Base-by-base conservation (phyloP, 2,113 vertebrate genomes). In the Aegithalos caudatus region DNA sequence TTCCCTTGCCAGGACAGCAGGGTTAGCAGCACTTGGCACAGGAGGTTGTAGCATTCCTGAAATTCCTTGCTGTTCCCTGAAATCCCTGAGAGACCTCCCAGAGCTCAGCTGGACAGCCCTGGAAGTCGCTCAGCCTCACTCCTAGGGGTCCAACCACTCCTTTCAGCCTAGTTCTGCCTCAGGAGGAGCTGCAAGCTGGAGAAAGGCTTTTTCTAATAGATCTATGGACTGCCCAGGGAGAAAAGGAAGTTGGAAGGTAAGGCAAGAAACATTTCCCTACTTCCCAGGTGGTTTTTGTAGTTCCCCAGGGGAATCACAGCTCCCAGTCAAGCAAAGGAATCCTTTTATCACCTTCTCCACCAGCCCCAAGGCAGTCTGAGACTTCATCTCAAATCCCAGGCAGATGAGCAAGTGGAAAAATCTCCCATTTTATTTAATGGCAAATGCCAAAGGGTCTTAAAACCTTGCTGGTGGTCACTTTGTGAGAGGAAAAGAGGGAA, bases 181-280 rank as follows among this genome's bases (percentile, higher is more conserved):
- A 93, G 48, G 48, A 93, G 94, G 94, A 97, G 73, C 96, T 90
- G 88, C 95, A 65, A 94, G 92, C 94, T 93, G 95, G 96, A 96
- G 88, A 92, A 92, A 96, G 28, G 89, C 90, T 95, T 93, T 74
- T 95, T 86, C 95, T 96, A 92, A 95, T 97, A 96, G 96, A 91
- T 83, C 94, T 96, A 71, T 96, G 94, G 94, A 96, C 92, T 96
- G 19, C 94, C 91, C 88, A 95, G 95, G 92, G 94, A 96, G 94
- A 94, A 67, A 95, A 94, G 96, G 47, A 94, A 94, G 86, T 86
- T 92, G 92, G 61, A 93, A 97, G 96, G 96, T 97, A 97, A 96
- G 96, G 95, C 91, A 94, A 95, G 94, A 86, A 91, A 42, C 19
- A 48, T 94, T 97, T 97, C 95, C 94, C 95, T 96, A 56, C 77